These are phyloP conservation scores for Aselliscus stoliczkanus DNA, from an alignment of 2,797 vertebrate genomes.

Conservation along the genomic window DNA sequence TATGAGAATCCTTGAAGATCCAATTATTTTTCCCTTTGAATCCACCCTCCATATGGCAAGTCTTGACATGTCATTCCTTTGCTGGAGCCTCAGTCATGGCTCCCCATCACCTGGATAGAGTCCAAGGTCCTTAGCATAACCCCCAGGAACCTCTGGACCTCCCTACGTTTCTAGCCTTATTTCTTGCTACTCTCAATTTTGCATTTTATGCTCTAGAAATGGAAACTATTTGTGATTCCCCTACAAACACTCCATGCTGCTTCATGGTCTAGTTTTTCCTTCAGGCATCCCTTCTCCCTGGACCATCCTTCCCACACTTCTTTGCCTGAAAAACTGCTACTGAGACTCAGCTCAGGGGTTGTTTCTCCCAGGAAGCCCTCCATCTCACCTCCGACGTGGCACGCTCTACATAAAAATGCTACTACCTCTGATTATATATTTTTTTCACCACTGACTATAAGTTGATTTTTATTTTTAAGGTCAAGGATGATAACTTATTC, in stretches of 20 bases:
- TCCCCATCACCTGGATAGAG: background rate
- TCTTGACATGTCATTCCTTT: background rate
- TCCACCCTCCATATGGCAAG: background rate
- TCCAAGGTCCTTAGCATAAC: background rate
- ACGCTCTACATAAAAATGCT: background rate
- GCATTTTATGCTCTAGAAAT: background rate
- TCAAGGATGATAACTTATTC: background rate
- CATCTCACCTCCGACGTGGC: background rate
- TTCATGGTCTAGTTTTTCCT: background rate
- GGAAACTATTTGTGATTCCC: background rate
- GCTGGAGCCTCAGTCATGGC: background rate
- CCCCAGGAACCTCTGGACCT: background rate
- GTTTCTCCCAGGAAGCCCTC: background rate
- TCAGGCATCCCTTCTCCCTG: background rate
- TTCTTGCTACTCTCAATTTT: background rate
- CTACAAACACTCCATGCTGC: background rate
- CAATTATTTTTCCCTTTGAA: background rate
- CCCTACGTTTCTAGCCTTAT: background rate
- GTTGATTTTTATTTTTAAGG: background rate
- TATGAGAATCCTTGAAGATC: background rate
- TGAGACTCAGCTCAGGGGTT: background rate
- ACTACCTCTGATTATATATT: background rate
- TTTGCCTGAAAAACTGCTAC: background rate
- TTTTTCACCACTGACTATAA: background rate
- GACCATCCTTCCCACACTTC: background rate